A percentile compares a stretch with the other conserved stretches of the same genome.
Conservation (phyloP, 2,113 vertebrate genomes). For the Eira barbara region DNA sequence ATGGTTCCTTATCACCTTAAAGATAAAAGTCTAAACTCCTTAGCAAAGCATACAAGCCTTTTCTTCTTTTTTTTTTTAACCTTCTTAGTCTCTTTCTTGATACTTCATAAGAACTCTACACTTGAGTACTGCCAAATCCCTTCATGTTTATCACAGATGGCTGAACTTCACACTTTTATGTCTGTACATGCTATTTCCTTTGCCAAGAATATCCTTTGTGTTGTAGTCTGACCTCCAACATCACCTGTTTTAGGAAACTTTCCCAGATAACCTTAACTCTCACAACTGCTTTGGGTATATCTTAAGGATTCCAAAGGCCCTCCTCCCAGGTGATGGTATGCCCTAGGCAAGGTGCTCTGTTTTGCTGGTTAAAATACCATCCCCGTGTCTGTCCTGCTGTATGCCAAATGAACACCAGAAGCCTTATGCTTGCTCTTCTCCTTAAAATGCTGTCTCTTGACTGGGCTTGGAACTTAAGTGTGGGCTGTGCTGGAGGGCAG, state of each 20-base stretch:
- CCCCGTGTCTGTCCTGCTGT: neutral
- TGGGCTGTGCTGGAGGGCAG: neutral
- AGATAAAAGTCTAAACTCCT: neutral
- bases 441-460: neutral
- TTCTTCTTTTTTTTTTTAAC: neutral
- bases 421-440: neutral
- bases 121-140: neutral
- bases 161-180: neutral
- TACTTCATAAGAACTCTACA: neutral
- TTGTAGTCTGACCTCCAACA: neutral
- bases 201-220: neutral
- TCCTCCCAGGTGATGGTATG: neutral
- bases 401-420: neutral
- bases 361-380: neutral
- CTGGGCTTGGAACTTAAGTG: neutral
- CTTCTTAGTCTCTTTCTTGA: neutral
- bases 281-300: neutral
- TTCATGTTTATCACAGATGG: neutral
- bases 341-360: neutral
- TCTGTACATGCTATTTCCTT: neutral
- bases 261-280: neutral
- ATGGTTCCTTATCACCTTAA: neutral
- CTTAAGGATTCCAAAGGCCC: neutral
- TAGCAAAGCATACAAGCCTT: neutral
- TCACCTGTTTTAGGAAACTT: neutral